phyloP scores from a whole-genome alignment of 2,888 invertebrate species.

The Spicauda simplicius region DNA sequence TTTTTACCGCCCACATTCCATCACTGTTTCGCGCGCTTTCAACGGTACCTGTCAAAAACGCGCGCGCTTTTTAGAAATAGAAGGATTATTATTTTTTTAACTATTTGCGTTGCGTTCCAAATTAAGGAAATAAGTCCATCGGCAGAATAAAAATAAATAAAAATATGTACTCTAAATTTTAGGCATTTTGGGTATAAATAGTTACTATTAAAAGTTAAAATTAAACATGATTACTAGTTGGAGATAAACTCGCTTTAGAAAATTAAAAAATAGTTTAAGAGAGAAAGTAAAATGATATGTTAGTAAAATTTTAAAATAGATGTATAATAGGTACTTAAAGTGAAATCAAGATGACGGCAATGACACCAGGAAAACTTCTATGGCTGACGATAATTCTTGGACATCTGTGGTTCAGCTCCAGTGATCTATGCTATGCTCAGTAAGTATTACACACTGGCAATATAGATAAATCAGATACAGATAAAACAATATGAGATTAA shows the following conservation, averaged over 20 bases:
- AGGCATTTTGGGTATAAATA: background rate
- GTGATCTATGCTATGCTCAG: slow-evolving; percentile 81
- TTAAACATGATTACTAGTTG: slow-evolving; percentile 26
- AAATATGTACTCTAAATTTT: background rate
- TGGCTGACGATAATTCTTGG: slow-evolving; percentile 71
- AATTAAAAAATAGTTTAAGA: background rate
- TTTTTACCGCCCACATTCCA: slow-evolving; percentile 55
- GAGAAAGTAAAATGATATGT: slow-evolving; percentile 30
- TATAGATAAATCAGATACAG: no score
- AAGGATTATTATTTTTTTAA: slow-evolving; percentile 1
- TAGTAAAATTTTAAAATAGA: slow-evolving; percentile 36
- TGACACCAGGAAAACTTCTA: slow-evolving; percentile 68
- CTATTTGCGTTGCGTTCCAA: slow-evolving; percentile 28
- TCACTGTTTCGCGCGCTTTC: slow-evolving; percentile 72
- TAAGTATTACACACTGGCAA: slow-evolving; percentile 57
- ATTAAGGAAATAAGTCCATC: background rate
- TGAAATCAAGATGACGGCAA: slow-evolving; percentile 46
- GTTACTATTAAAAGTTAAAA: background rate
- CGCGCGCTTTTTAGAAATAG: slow-evolving; percentile 42
- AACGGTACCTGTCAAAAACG: slow-evolving; percentile 56
- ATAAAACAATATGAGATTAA: no score
- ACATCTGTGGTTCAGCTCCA: slow-evolving; percentile 73
- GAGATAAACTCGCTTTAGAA: slow-evolving; percentile 1
- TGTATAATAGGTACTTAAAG: slow-evolving; percentile 36
- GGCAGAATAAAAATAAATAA: background rate